Conservation (phyloP, 2,797 vertebrate species). For the Poecilia gillii region DNA sequence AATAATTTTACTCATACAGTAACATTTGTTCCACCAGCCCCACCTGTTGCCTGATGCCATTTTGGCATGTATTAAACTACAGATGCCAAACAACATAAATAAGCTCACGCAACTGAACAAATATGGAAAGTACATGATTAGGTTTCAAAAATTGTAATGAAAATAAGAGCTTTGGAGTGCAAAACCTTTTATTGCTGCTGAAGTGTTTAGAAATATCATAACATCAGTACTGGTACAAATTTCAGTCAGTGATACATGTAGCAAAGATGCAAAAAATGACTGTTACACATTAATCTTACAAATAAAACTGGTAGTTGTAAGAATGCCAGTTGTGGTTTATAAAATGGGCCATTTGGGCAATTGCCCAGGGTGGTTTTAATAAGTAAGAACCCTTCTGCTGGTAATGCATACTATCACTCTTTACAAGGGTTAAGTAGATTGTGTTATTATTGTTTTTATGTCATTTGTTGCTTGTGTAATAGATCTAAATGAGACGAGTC, state of each 20-base stretch:
- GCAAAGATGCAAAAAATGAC: too few species aligned
- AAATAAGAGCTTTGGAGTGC: not conserved
- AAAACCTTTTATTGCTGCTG: not conserved
- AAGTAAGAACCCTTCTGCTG: too few species aligned
- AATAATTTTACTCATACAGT: too few species aligned
- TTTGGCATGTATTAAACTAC: too few species aligned
- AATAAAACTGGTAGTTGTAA: not conserved
- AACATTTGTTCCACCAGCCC: too few species aligned
- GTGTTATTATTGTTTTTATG: too few species aligned
- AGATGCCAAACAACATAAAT: too few species aligned
- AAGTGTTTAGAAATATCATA: not conserved
- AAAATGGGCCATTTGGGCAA: not conserved
- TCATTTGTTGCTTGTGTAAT: too few species aligned
- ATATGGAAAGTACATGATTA: not conserved
- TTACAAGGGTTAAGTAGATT: too few species aligned
- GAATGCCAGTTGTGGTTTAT: not conserved
- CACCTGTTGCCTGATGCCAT: too few species aligned
- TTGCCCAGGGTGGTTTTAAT: not conserved
- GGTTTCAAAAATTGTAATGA: not conserved
- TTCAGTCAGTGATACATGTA: not conserved
- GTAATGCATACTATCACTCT: too few species aligned
- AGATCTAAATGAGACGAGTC: too few species aligned
- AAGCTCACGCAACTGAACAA: not conserved
- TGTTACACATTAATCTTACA: not conserved
- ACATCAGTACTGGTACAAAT: not conserved